Evolutionary conservation across 2,113 vertebrate genomes (phyloP).

Genomic region (Hemiscyllium ocellatum): DNA sequence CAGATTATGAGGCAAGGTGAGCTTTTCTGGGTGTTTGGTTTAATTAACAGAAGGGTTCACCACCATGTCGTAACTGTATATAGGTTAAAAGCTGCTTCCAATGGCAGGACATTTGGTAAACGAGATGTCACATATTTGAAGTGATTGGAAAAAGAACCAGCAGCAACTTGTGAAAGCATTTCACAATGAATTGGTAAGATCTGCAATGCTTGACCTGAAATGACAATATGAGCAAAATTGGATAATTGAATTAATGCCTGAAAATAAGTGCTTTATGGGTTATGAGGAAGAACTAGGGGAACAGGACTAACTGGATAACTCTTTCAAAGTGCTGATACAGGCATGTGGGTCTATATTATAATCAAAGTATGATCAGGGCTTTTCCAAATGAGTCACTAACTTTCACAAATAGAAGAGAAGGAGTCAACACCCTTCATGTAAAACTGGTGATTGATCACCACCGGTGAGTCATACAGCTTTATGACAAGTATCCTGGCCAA

Average conservation of each 20-base stretch:
- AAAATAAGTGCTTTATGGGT: not conserved
- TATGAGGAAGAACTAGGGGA: not conserved
- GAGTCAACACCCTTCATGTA: not conserved
- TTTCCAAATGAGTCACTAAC: not conserved
- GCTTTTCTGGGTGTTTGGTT: too few species aligned
- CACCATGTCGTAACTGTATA: too few species aligned
- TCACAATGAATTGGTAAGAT: not conserved
- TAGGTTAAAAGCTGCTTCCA: not conserved
- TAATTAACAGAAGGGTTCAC: too few species aligned
- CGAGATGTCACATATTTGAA: not conserved
- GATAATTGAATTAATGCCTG: not conserved
- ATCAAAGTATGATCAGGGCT: not conserved
- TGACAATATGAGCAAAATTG: not conserved
- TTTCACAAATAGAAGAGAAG: not conserved
- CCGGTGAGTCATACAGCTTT: not conserved
- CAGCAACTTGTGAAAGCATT: not conserved
- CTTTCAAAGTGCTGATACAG: not conserved
- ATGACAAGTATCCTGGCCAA: not conserved
- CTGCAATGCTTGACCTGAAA: not conserved
- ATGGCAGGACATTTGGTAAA: not conserved
- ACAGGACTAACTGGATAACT: not conserved
- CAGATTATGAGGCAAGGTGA: too few species aligned
- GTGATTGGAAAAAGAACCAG: slow-evolving; percentile 8
- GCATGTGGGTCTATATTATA: not conserved
- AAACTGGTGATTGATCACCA: not conserved